Evolutionary conservation across 2,113 vertebrate species (phyloP), one percentile per base, ranked within the genome.

Genomic region (Pseudopipra pipra): DNA sequence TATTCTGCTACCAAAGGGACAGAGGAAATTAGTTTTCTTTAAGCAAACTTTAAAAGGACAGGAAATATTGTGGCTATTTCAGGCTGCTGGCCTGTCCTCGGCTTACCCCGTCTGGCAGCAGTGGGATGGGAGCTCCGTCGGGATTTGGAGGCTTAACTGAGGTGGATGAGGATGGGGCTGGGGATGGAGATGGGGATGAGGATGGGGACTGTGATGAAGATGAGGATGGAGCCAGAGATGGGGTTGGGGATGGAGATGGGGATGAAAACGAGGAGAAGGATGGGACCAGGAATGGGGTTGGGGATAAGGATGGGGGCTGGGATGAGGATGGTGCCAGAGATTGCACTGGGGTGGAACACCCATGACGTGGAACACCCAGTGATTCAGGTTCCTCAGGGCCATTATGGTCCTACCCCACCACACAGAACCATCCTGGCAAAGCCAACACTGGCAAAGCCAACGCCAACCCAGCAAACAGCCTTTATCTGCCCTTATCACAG

Each of bases 21-120:
- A 56, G 87, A 96, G 95, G 96, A 96, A 96, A 97, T 95, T 46
- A 62, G 54, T 88, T 95, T 95, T 78, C 80, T 91, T 58, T 39
- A 89, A 88, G 94, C 14, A 76, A 91, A 90, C 51, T 76, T 67
- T 59, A 83, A 93, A 96, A 94, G 89, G 68, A 75, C 91, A 94
- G 94, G 96, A 96, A 95, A 93, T 94, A 93, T 27, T 4, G 21
- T 51, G 86, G 71, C 75, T 90, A 19, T 91, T 91, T 87, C 0
- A 0, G 82, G 82, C 85, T 41, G 71, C 49, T 18, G 22, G 67
- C 39, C 61, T 78, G 91, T 83, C 96, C 94, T 75, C 2, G 0
- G 44, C n/a, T 90, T 6, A 68, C 88, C 92, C 68, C 21, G 2
- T 24, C 49, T 8, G 0, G 27, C 1, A 4, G 89, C 1, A 0